These are phyloP conservation scores for Orchestia grillus DNA, from an alignment of 1,140 invertebrate species.

Conservation along the genomic window DNA sequence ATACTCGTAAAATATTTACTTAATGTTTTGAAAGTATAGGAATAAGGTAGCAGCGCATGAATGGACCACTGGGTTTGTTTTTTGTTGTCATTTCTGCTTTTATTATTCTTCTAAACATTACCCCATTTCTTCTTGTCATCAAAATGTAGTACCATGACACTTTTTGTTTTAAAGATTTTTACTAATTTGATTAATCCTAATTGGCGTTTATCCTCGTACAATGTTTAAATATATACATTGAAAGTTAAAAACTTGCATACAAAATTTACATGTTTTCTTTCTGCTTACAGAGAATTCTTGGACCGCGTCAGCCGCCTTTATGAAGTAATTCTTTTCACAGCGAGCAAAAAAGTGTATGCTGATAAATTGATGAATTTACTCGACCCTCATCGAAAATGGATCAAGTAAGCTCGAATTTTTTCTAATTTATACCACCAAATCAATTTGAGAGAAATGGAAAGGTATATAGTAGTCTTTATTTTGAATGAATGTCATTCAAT, in stretches of 20 bases:
- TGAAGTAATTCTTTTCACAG: constrained; percentile 97
- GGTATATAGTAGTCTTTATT: no score
- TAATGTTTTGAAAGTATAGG: no score
- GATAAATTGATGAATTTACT: constrained; percentile 94
- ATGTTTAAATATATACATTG: no score
- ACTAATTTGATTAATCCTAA: neutral
- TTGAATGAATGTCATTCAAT: no score
- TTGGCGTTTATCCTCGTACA: neutral
- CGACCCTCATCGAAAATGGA: constrained; percentile 89
- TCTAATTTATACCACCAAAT: neutral
- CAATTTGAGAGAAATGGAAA: neutral
- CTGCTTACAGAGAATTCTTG: constrained; percentile 82
- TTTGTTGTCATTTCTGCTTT: no score
- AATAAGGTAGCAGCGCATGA: no score
- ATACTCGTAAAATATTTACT: no score
- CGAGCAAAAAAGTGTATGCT: constrained; percentile 95
- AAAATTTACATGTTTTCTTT: neutral
- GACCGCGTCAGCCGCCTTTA: constrained; percentile 89
- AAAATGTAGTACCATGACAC: no score
- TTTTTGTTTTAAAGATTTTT: neutral
- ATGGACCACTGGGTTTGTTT: no score
- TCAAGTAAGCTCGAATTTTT: constrained; percentile 78
- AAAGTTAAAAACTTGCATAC: neutral
- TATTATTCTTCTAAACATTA: no score
- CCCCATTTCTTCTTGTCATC: no score